A percentile compares a stretch with the other conserved stretches of the same genome.
Evolutionary conservation across 2,888 invertebrate genomes (phyloP).

Genomic region (Aricia artaxerxes): DNA sequence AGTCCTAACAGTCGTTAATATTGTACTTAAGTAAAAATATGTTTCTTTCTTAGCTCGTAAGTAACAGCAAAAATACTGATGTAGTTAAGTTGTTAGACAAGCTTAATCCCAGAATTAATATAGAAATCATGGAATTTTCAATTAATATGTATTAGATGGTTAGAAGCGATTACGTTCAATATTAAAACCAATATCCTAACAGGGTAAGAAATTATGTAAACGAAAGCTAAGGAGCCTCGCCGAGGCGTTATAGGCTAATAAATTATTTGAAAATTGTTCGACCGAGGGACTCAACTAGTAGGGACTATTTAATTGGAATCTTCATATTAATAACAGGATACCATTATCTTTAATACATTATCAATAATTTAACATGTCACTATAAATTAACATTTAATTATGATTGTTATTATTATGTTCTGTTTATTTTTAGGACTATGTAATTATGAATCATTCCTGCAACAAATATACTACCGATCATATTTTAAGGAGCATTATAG

Average conservation of each 20-base stretch:
- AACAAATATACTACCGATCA: background rate
- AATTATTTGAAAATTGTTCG: background rate
- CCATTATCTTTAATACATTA: constrained; percentile 26
- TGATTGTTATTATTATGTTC: background rate
- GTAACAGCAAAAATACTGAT: background rate
- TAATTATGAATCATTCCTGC: constrained; percentile 11
- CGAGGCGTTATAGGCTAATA: constrained; percentile 1
- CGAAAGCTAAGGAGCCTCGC: constrained; percentile 20
- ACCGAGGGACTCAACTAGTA: constrained; percentile 1
- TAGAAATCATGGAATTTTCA: constrained; percentile 6
- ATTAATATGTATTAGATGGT: constrained; percentile 12
- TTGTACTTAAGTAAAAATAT: background rate
- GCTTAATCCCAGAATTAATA: background rate
- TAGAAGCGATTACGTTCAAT: background rate
- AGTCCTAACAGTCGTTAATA: background rate
- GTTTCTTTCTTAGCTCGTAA: background rate
- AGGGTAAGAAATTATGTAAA: constrained; percentile 12
- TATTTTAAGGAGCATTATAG: background rate
- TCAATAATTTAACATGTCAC: constrained; percentile 1
- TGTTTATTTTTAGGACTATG: constrained; percentile 1
- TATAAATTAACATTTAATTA: constrained; percentile 12
- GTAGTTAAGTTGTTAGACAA: background rate
- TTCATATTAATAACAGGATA: constrained; percentile 24
- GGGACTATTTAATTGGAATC: constrained; percentile 14
- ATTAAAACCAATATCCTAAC: background rate